Base-by-base conservation (phyloP, 2,888 invertebrate species). In the Lithosia quadra region DNA sequence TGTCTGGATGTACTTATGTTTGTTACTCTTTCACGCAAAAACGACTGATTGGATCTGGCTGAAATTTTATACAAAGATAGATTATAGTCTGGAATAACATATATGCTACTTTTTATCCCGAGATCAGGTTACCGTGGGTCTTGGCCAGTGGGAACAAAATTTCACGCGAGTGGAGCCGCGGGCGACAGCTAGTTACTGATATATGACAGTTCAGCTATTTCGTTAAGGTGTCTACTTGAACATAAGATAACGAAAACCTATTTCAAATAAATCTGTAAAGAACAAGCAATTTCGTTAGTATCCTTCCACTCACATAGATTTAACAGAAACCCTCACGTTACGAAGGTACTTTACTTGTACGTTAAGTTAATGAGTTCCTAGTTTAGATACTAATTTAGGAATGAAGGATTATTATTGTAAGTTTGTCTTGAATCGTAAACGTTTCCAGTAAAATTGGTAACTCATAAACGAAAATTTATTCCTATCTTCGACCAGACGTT, bases 381-480 rank as follows among this genome's bases (percentile, higher is more conserved):
- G 57, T 65, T 58, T 62, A 69, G 63, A 63, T 69, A 67, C n/a
- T n/a, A n/a, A n/a, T 67, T 67, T 53, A 62, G 65, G 58, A 72
- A 72, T 76, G 71, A 81, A 78, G 63, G 72, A 76, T 69, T 63
- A 70, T n/a, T 81, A 72, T 80, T 80, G 73, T 80, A 58, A 67
- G 64, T 69, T 18, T 66, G 73, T 64, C 63, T 65, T 10, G 57
- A 61, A 61, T 74, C 79, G 79, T 79, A 81, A 79, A 81, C 72
- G 73, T 78, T 76, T 43, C 63, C 56, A 71, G 74, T 72, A 77
- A 80, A 80, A 79, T 79, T 81, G 79, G 79, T 76, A 61, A 69
- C 34, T 79, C 81, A 72, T 79, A 74, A 80, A 79, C 63, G 39
- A 68, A 63, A 21, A 63, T 69, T 72, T 79, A 78, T 79, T 78